These are phyloP conservation scores for Drosophila neocordata DNA, from an alignment of 1,140 invertebrate species.

Conservation along the genomic window DNA sequence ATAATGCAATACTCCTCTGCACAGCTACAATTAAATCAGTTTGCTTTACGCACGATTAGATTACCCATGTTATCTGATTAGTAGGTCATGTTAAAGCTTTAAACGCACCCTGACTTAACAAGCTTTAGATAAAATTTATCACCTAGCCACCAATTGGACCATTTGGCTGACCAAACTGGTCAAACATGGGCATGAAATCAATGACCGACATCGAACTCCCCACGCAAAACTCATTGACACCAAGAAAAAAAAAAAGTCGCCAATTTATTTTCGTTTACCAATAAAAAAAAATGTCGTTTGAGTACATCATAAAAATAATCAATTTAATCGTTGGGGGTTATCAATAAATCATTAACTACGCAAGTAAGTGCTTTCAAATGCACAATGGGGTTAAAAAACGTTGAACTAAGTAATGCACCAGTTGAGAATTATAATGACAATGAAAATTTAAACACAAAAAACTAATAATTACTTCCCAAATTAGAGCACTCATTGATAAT, in stretches of 20 bases:
- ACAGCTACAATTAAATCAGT: no score
- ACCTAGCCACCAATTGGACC: slow-evolving; percentile 7
- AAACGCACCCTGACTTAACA: not conserved
- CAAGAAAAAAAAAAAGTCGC: slow-evolving; percentile 15
- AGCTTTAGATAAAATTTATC: slow-evolving; percentile 27
- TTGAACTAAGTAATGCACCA: not conserved
- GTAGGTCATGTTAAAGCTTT: not conserved
- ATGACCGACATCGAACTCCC: slow-evolving; percentile 2
- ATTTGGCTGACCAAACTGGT: slow-evolving; percentile 24
- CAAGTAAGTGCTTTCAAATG: not conserved
- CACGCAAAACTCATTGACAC: not conserved
- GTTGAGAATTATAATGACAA: no score
- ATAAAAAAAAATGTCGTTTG: not conserved
- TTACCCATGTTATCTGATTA: not conserved
- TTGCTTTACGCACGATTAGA: not conserved
- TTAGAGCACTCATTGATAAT: no score
- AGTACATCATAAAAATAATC: slow-evolving; percentile 19
- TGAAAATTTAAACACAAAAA: not conserved
- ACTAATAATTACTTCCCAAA: no score
- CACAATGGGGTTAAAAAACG: not conserved
- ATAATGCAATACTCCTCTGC: not conserved
- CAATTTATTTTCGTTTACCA: slow-evolving; percentile 22
- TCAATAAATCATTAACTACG: slow-evolving; percentile 9
- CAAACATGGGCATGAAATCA: slow-evolving; percentile 7
- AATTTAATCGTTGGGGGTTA: slow-evolving; percentile 8